Evolutionary conservation across 2,113 vertebrate species (phyloP).

Genomic region (Lonchura striata): DNA sequence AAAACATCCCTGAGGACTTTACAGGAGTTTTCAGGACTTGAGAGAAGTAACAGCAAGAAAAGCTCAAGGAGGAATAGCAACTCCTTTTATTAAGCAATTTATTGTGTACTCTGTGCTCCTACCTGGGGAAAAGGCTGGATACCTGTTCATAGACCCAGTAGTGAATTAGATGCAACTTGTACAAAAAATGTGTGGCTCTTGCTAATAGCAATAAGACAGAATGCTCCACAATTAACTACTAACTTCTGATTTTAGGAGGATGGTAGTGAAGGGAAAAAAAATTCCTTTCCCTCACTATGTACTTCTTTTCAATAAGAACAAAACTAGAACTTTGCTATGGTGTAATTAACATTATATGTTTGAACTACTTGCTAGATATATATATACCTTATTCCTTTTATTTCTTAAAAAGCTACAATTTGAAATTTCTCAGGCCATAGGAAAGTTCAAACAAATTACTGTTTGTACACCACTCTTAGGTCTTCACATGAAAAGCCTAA

Average conservation of each 20-base stretch:
- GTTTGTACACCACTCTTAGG: background rate
- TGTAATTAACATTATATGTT: background rate
- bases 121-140: background rate
- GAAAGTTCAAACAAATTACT: background rate
- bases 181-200: background rate
- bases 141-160: background rate
- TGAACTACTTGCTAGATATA: background rate
- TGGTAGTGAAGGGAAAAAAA: background rate
- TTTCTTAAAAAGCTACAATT: background rate
- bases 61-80: background rate
- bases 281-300: background rate
- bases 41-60: background rate
- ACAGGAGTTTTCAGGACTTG: background rate
- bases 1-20: background rate
- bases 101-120: background rate
- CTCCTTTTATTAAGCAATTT: background rate
- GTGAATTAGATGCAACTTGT: background rate
- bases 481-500: background rate
- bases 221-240: background rate
- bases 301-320: background rate
- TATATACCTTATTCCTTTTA: background rate
- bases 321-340: background rate
- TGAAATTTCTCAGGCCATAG: background rate
- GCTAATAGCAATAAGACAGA: background rate
- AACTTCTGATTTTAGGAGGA: background rate